Evolutionary conservation across 1,140 invertebrate species (phyloP).

Genomic region (Achatina immaculata): DNA sequence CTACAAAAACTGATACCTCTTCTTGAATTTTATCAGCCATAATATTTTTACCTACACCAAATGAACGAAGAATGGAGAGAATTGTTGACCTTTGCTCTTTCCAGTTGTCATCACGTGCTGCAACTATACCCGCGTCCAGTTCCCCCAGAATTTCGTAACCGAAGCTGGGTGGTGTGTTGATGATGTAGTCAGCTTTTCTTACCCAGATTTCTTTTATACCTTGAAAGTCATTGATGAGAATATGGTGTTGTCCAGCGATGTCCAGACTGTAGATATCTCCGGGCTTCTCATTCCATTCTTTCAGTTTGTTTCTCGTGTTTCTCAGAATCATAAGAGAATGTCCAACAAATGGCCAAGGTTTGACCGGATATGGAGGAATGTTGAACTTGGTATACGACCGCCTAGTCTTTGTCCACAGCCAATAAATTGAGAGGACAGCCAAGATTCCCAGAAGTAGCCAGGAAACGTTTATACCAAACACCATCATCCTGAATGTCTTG

Average conservation of each 20-base stretch:
- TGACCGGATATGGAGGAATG: not conserved
- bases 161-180: not conserved
- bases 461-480: not conserved
- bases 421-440: not conserved
- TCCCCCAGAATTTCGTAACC: not conserved
- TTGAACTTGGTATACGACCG: not conserved
- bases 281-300: not conserved
- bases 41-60: conserved; percentile 23
- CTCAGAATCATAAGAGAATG: not conserved
- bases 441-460: not conserved
- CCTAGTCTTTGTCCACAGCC: not conserved
- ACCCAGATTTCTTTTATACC: not conserved
- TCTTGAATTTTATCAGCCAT: conserved; percentile 12
- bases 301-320: not conserved
- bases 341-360: not conserved
- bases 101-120: not conserved
- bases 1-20: not conserved
- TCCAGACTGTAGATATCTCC: conserved; percentile 23
- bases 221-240: not conserved
- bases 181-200: not conserved
- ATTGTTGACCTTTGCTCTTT: conserved; percentile 21
- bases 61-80: conserved; percentile 3
- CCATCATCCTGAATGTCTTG: too few relatives aligned
- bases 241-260: not conserved
- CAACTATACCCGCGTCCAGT: not conserved